Evolutionary conservation across 1,140 invertebrate species (phyloP).

Genomic region (Drosophila murphyi): DNA sequence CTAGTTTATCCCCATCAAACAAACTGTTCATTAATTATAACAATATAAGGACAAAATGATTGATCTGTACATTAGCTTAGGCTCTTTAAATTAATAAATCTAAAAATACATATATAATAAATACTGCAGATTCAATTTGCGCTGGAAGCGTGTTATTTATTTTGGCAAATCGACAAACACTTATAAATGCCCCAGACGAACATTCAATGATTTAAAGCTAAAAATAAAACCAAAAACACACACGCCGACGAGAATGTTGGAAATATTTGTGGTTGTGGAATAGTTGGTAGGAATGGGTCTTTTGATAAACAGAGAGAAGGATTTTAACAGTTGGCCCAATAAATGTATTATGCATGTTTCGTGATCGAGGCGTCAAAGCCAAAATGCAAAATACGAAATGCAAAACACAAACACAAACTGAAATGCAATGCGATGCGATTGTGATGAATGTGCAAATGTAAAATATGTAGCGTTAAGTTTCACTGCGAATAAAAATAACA

Average conservation of each 20-base stretch:
- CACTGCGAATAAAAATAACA: slow-evolving; percentile 49
- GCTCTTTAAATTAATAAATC: neutral
- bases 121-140: slow-evolving; percentile 42
- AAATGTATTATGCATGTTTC: slow-evolving; percentile 43
- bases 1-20: too few relatives aligned
- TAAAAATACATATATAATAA: slow-evolving; percentile 36
- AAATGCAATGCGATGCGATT: slow-evolving; percentile 70
- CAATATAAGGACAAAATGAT: too few relatives aligned
- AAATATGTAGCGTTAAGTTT: slow-evolving; percentile 80
- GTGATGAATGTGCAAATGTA: slow-evolving; percentile 72
- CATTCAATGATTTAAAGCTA: slow-evolving; percentile 65
- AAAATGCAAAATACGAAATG: slow-evolving; percentile 51
- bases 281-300: slow-evolving; percentile 65
- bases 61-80: too few relatives aligned
- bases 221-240: slow-evolving; percentile 16
- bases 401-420: slow-evolving; percentile 44
- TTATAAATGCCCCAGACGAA: slow-evolving; percentile 65
- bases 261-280: slow-evolving; percentile 69
- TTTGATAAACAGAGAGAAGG: slow-evolving; percentile 40
- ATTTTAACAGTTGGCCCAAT: slow-evolving; percentile 49
- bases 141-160: slow-evolving; percentile 55
- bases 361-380: slow-evolving; percentile 33
- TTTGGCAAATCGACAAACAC: slow-evolving; percentile 66
- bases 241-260: slow-evolving; percentile 8
- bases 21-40: neutral